Conservation (phyloP, 2,888 invertebrate species). For the Philereme vetulata region DNA sequence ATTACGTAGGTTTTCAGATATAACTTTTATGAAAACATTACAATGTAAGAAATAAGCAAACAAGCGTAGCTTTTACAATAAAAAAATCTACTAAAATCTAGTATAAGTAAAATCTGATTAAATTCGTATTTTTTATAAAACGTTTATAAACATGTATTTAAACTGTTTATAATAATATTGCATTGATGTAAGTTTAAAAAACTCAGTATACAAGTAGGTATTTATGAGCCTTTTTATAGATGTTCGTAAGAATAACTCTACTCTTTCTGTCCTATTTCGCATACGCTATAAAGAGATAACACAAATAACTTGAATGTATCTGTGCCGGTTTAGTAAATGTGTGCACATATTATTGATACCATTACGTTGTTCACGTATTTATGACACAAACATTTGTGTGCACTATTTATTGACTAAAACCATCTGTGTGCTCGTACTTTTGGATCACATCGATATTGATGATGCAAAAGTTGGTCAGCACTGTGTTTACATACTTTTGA, state of each 20-base stretch:
- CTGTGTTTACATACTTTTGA: background rate
- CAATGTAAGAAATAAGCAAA: slow-evolving; percentile 6
- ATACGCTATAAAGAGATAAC: background rate
- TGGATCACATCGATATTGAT: no score
- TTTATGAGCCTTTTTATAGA: background rate
- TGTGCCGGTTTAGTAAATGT: background rate
- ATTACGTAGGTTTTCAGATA: background rate
- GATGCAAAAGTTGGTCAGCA: no score
- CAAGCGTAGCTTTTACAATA: slow-evolving; percentile 14
- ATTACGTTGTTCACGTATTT: background rate
- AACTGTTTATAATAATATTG: slow-evolving; percentile 13
- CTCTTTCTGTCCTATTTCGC: background rate
- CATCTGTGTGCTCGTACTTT: no score
- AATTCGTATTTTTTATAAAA: slow-evolving; percentile 26
- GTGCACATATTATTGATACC: slow-evolving; percentile 10
- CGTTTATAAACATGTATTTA: background rate
- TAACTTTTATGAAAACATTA: background rate
- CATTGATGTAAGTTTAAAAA: background rate
- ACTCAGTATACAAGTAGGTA: background rate
- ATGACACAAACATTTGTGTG: background rate
- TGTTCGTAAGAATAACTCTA: background rate
- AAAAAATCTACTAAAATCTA: slow-evolving; percentile 4
- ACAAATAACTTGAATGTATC: background rate
- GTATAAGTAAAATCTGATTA: slow-evolving; percentile 19
- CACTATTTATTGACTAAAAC: no score